phyloP scores from a whole-genome alignment of 2,888 invertebrate genomes.

The Melinaea marsaeus region DNA sequence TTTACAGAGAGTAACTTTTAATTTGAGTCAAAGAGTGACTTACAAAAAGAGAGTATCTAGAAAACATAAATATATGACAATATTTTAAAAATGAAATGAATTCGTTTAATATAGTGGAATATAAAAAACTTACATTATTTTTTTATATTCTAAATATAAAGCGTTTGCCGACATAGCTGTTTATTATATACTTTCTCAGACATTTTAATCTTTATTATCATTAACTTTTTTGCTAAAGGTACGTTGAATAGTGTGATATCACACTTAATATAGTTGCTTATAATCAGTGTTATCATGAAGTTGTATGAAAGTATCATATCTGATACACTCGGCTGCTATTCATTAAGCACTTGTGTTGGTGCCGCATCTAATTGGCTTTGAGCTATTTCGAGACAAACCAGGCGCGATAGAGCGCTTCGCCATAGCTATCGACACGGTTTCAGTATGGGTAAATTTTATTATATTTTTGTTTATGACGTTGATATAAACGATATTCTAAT shows the following conservation, averaged over 20 bases:
- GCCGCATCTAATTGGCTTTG: slow-evolving; percentile 73
- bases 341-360: slow-evolving; percentile 46
- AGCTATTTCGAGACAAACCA: slow-evolving; percentile 64
- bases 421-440: slow-evolving; percentile 39
- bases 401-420: slow-evolving; percentile 46
- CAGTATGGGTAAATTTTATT: no score
- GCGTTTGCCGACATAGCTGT: no score
- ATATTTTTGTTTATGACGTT: no score
- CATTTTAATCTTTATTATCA: no score
- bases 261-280: no score
- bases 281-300: neutral
- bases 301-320: neutral
- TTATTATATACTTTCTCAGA: no score
- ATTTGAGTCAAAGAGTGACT: slow-evolving; percentile 2
- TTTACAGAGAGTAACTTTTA: neutral
- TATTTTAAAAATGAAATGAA: neutral
- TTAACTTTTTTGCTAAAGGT: no score
- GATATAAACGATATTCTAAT: no score
- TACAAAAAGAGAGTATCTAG: slow-evolving; percentile 13
- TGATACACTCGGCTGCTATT: slow-evolving; percentile 10
- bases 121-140: no score
- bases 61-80: neutral
- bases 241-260: no score
- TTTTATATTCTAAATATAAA: no score
- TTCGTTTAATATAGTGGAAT: no score